phyloP scores from a whole-genome alignment of 1,140 invertebrate species.

The Hycleus phaleratus region DNA sequence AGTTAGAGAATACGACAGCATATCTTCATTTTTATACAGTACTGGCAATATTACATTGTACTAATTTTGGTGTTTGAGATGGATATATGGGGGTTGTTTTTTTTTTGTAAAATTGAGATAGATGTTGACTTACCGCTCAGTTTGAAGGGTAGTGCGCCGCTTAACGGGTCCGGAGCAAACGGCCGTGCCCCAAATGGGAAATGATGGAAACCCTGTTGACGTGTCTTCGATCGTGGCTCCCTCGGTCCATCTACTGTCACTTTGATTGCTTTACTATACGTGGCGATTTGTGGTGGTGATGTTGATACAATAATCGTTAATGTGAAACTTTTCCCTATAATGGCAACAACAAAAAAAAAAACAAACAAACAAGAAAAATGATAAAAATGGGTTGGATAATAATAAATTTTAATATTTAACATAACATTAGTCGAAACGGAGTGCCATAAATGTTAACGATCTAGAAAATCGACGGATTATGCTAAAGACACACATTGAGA shows the following conservation, averaged over 20 bases:
- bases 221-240: conserved; percentile 89
- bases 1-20: too few species aligned
- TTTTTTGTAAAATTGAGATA: too few species aligned
- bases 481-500: not conserved
- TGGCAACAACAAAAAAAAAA: conserved; percentile 16
- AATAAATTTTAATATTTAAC: not conserved
- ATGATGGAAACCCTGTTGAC: conserved; percentile 77
- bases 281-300: conserved; percentile 86
- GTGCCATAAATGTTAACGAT: conserved; percentile 8
- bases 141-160: conserved; percentile 74
- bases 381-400: not conserved
- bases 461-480: conserved; percentile 9
- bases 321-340: conserved; percentile 91
- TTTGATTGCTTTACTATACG: conserved; percentile 93
- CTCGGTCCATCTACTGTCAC: conserved; percentile 97
- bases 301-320: conserved; percentile 91
- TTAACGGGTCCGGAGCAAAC: conserved; percentile 70
- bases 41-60: too few species aligned
- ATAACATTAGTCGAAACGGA: not conserved
- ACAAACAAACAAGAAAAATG: not conserved
- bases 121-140: conserved; percentile 59
- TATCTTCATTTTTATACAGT: too few species aligned
- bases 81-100: too few species aligned
- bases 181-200: conserved; percentile 75
- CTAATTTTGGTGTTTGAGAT: too few species aligned